Percentiles rank a stretch among this genome's conserved stretches.
phyloP scores from a whole-genome alignment of 2,888 invertebrate genomes.

The Subacronicta megacephala region DNA sequence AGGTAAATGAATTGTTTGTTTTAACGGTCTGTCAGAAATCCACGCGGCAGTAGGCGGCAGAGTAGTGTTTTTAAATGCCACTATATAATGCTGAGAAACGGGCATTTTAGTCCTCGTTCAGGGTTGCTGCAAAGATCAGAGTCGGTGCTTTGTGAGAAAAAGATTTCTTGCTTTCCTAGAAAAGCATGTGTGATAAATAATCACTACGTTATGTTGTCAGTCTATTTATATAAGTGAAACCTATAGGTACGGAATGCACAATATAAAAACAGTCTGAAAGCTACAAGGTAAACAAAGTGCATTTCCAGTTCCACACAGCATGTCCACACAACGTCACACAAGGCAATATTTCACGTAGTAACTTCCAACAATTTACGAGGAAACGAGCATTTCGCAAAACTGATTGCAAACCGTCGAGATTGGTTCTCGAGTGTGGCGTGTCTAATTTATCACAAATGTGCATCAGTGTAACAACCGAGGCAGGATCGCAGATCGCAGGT shows the following conservation, averaged over 20 bases:
- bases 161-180: too few relatives aligned
- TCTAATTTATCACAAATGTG: constrained; percentile 83
- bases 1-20: too few relatives aligned
- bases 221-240: not conserved
- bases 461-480: constrained; percentile 66
- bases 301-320: constrained; percentile 29
- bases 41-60: too few relatives aligned
- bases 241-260: not conserved
- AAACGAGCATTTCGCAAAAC: constrained; percentile 83
- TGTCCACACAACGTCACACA: constrained; percentile 38
- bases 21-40: too few relatives aligned
- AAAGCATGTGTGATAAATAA: too few relatives aligned
- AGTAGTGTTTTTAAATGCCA: too few relatives aligned
- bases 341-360: constrained; percentile 59
- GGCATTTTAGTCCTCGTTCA: too few relatives aligned
- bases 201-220: too few relatives aligned
- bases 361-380: constrained; percentile 76
- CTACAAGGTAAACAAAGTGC: constrained; percentile 19
- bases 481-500: constrained; percentile 41
- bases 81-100: too few relatives aligned
- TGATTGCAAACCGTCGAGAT: constrained; percentile 79
- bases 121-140: too few relatives aligned
- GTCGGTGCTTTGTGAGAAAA: not conserved
- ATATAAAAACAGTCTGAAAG: constrained; percentile 1
- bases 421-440: constrained; percentile 77